Evolutionary conservation across 2,888 invertebrate species (phyloP), one percentile per base, ranked within the genome.

Genomic region (Sinopyrophorus schimmeli): DNA sequence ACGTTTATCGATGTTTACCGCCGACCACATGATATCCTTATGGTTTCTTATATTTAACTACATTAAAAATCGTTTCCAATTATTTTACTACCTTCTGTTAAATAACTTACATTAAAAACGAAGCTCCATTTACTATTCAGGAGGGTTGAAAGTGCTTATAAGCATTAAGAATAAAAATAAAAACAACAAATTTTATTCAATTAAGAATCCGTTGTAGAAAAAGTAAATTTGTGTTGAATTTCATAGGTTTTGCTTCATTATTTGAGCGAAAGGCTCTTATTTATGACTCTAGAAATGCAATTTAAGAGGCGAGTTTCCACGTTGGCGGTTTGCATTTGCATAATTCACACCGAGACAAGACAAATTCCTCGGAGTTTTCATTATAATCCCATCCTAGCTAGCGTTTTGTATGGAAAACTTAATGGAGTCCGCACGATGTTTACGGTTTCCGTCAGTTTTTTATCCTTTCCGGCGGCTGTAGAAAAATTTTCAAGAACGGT

Each of bases 291-390:
- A 64, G 64, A 68, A 67, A 68, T 69, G 68, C 68, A 68, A 69
- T 69, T 69, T 68, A 64, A 68, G 64, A 61, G 60, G 64, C 68
- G 67, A 64, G 65, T 65, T 67, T 68, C 66, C 67, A 66, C 68
- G 66, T 67, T 65, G 65, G 67, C 66, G 66, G 64, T 60, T 60
- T 62, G 63, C 63, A 69, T 69, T 69, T 69, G 67, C 69, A 69
- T 69, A 69, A 69, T 69, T 69, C 66, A 68, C 68, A 64, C 64
- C 64, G 66, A 68, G 68, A 67, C 69, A 69, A 69, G 69, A 69
- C 69, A 68, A 69, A 69, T 68, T 69, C 66, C 47, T 65, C 61
- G 63, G 67, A 67, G 69, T 69, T 68, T 67, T 68, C 69, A 69
- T 69, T 68, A 69, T 69, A 68, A 68, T 68, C 66, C 65, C 63